Evolutionary conservation across 2,113 vertebrate species (phyloP), one percentile per base, ranked within the genome.

Genomic region (Tamias sibiricus): DNA sequence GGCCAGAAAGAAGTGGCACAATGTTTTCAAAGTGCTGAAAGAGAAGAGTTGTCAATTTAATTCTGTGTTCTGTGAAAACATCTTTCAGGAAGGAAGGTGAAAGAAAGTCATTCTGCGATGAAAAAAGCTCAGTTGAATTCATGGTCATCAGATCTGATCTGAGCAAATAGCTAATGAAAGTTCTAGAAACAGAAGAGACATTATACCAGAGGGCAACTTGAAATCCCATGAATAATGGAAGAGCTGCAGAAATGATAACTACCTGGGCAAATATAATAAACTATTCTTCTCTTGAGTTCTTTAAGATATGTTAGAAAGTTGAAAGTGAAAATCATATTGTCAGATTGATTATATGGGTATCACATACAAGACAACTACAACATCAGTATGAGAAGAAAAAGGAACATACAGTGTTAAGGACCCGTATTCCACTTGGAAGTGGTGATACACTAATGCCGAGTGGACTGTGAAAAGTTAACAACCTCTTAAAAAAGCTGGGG

Each of bases 381-480:
- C 8, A 28, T 59, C 66, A 74, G 52, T 68, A 24, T 12, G 30
- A 22, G 10, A 87, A 32, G 17, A 42, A 24, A 82, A 87, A 95
- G 57, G n/a, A 24, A 86, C 40, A 6, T 32, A 14, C 26, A 72
- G 37, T 66, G 37, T 37, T 74, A 42, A 89, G 52, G 28, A 14
- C 74, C 57, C 19, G 66, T 35, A 74, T 68, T 79, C 35, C 28
- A 40, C 47, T 42, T 81, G 26, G 72, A 80, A 68, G 22, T 59
- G 64, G n/a, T 47, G 80, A 80, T 32, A 84, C 64, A 80, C 40
- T 72, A 30, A 89, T 69, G 86, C 28, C 62, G 90, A 86, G 47
- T 20, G 66, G 74, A 81, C 35, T 59, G 40, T 87, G 26, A 74
- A 74, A 84, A 86, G 9, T 66, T 96, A 77, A 69, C 44, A 95